These are phyloP conservation scores for Noctua janthina DNA, from an alignment of 2,888 invertebrate genomes.

Conservation along the genomic window DNA sequence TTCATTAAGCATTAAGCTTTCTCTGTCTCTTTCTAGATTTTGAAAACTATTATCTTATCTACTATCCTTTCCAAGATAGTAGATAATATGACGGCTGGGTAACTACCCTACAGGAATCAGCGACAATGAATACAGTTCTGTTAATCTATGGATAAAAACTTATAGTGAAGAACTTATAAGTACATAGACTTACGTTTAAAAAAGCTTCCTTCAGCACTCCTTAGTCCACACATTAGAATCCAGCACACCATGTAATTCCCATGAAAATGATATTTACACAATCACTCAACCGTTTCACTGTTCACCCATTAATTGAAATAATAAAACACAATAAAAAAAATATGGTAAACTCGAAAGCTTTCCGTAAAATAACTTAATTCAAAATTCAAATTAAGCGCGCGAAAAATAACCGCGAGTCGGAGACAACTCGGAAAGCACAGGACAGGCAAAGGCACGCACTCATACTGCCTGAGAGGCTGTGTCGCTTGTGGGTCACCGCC, in stretches of 20 bases:
- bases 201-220: constrained; percentile 64
- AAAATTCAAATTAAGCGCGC: constrained; percentile 64
- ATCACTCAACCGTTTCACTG: constrained; percentile 37
- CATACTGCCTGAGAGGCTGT: constrained; percentile 78
- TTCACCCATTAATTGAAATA: neutral
- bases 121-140: neutral
- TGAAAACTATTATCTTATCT: neutral
- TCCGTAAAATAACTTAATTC: neutral
- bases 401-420: constrained; percentile 51
- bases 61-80: neutral
- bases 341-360: neutral
- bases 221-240: constrained; percentile 76
- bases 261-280: constrained; percentile 49
- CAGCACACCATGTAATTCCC: constrained; percentile 49
- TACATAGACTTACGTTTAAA: constrained; percentile 74
- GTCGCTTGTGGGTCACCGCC: constrained; percentile 85
- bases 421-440: constrained; percentile 65
- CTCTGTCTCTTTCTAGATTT: neutral
- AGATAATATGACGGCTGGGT: too few species aligned
- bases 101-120: neutral
- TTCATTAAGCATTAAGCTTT: neutral
- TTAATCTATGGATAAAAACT: neutral
- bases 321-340: neutral
- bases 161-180: neutral
- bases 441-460: constrained; percentile 75